Conservation (phyloP, 2,888 invertebrate species). For the Iphiclides podalirius region DNA sequence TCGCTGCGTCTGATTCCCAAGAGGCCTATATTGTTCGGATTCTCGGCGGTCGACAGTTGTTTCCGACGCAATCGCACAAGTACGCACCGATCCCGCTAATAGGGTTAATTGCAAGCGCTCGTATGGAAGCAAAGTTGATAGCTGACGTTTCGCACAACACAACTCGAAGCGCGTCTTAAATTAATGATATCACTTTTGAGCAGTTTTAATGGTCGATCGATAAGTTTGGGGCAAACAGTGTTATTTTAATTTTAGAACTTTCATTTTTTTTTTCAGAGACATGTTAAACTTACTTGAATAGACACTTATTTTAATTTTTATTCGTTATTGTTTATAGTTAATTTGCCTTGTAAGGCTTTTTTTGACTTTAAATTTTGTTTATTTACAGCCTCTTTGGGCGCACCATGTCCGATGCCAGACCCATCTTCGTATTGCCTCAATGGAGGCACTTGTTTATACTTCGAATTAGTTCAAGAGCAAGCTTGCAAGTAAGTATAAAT, state of each 20-base stretch:
- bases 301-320: too few species aligned
- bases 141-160: too few species aligned
- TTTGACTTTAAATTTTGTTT: too few species aligned
- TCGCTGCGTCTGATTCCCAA: constrained; percentile 24
- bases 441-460: constrained; percentile 91
- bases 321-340: too few species aligned
- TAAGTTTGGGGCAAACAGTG: too few species aligned
- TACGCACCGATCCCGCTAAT: constrained; percentile 4
- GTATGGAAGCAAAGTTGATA: not conserved
- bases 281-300: too few species aligned
- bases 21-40: constrained; percentile 18
- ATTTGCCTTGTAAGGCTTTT: too few species aligned
- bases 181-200: too few species aligned
- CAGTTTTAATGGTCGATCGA: too few species aligned
- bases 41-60: constrained; percentile 8
- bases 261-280: too few species aligned
- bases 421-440: constrained; percentile 89
- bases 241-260: too few species aligned
- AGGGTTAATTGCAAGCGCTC: constrained; percentile 6
- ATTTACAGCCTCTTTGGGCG: constrained; percentile 76
- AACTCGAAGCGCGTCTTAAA: too few species aligned
- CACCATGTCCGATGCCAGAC: constrained; percentile 83
- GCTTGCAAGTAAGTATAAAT: constrained; percentile 90
- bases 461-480: constrained; percentile 87
- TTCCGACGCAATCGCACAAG: not conserved